phyloP scores from a whole-genome alignment of 2,113 vertebrate genomes.

The Apodemus sylvaticus region DNA sequence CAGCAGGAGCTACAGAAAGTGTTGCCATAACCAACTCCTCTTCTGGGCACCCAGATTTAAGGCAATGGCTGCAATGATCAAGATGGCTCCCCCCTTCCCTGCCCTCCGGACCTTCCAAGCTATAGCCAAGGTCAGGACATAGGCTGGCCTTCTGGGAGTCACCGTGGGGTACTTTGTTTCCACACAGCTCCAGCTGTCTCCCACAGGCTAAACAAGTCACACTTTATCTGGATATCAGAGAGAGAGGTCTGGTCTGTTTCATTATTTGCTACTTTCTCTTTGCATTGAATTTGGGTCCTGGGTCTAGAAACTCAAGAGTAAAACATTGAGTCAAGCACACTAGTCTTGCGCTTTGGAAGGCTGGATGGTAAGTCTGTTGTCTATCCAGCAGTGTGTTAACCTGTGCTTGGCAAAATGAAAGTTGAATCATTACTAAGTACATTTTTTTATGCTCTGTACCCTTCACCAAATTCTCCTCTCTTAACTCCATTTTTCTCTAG shows the following conservation, averaged over 20 bases:
- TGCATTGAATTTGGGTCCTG: background rate
- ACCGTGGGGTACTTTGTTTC: background rate
- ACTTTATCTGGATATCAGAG: background rate
- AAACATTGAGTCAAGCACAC: no score
- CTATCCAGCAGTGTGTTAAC: no score
- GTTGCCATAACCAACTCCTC: accelerated
- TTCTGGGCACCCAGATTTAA: background rate
- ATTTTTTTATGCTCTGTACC: background rate
- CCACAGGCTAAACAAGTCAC: background rate
- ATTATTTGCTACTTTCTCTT: background rate
- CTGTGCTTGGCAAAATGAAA: background rate
- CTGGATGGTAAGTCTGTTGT: no score
- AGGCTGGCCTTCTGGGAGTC: background rate
- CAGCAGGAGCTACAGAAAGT: accelerated
- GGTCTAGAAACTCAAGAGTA: background rate
- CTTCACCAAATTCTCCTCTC: background rate
- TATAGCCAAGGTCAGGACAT: background rate
- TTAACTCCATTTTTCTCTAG: background rate
- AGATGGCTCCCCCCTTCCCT: background rate
- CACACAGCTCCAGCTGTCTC: background rate
- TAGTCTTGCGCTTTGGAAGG: background rate
- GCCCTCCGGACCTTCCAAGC: background rate
- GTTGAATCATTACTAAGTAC: no score
- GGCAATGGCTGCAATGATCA: accelerated
- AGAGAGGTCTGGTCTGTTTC: background rate